Base-by-base conservation (phyloP, 2,113 vertebrate species). In the Melanerpes aurifrons region DNA sequence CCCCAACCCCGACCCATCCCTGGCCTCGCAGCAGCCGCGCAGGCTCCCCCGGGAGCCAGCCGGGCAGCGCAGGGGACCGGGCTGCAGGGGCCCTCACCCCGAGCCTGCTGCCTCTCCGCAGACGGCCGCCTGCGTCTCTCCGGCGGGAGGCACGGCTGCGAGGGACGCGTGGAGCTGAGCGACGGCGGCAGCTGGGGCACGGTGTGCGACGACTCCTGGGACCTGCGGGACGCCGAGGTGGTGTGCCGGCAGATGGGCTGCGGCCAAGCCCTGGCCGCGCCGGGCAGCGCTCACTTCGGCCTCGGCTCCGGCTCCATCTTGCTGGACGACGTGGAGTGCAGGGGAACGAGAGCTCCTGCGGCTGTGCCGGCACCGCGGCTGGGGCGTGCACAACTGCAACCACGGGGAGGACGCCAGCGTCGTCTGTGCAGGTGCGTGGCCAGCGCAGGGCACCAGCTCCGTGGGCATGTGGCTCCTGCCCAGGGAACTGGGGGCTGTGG, bases 161-260 rank as follows among this genome's bases (percentile, higher is more conserved):
- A 92, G 68, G 90, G 90, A 32, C 90, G 80, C 7, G 85, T 92
- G 85, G 90, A 92, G 56, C 2, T 92, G 32, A 50, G 14, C 10
- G 2, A 79, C 0, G 57, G 91, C 48, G 8, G 25, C 56, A 45
- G 56, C 29, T 92, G 90, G 86, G 90, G 90, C 2, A 92, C 86
- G 1, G 90, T 79, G 80, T 88, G 90, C 2, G 80, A 88, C 0
- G 90, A 88, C 67, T 2, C 0, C 32, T 88, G 85, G 80, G 80
- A 74, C 56, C 40, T 79, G 85, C 15, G 0, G 5, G 98, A 98
- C 1, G 99, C 98, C 10, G 93, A 76, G 9, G 98, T 99, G 97
- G 98, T 98, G 64, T 99, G 99, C 82, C 96, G 57, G 45, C 98
- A 98, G 93, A 92, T 99, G 29, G 98, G 98, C 26, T 99, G 99